Percentiles rank a stretch among this genome's conserved stretches.
These are phyloP conservation scores for Epinephelus moara DNA, from an alignment of 2,113 vertebrate genomes.

Conservation along the genomic window DNA sequence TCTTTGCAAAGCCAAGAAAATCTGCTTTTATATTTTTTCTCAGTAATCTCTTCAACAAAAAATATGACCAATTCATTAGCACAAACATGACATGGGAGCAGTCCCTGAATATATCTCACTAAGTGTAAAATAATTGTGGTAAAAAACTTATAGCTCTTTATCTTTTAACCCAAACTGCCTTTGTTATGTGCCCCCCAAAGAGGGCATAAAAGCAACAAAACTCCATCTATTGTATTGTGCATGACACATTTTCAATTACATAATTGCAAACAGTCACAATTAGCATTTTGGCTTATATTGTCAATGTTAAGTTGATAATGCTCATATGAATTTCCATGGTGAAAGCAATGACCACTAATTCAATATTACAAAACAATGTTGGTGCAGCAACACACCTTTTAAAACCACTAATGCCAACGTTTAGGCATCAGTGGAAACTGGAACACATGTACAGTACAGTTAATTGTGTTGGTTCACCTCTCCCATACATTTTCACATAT, in stretches of 20 bases:
- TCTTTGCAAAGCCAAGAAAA: not conserved
- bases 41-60: not conserved
- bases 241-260: not conserved
- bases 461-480: conserved; percentile 19
- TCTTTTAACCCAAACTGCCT: conserved; percentile 18
- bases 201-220: conserved; percentile 22
- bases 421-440: conserved; percentile 3
- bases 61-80: not conserved
- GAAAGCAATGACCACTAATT: not conserved
- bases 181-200: conserved; percentile 28
- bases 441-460: not conserved
- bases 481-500: not conserved
- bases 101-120: not conserved
- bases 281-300: conserved; percentile 1
- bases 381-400: not conserved
- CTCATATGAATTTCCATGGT: not conserved
- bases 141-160: not conserved
- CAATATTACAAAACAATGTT: not conserved
- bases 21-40: not conserved
- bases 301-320: not conserved
- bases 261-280: not conserved
- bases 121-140: not conserved
- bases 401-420: not conserved
- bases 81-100: not conserved
- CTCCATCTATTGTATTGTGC: not conserved